Evolutionary conservation across 2,888 invertebrate species (phyloP), one percentile per base, ranked within the genome.

Genomic region (Homarus gammarus): DNA sequence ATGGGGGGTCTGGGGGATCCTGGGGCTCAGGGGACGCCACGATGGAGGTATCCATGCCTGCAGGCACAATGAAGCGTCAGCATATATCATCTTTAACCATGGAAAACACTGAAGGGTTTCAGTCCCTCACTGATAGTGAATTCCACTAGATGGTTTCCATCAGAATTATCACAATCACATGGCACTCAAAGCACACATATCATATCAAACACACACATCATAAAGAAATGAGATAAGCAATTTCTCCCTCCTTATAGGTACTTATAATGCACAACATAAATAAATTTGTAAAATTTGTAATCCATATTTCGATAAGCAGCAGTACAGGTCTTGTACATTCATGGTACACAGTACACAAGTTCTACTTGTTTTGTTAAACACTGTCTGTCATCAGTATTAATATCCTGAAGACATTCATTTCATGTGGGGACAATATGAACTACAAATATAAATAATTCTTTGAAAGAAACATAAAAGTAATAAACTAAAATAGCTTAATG

Each of bases 1-100:
- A n/a, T 31, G 72, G 68, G 56, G 64, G 51, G 73, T 49, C 38
- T 40, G 81, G 18, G 27, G 87, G 51, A 49, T 70, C 38, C 56
- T 73, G 61, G 38, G 36, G 18, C 49, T 73, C 87, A 61, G 73
- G 56, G 31, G 56, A 87, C 72, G 72, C 72, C 87, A 73, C 87
- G 44, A 31, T 73, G 81, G 27, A 56, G 36, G 61, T 70, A 56
- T 36, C 87, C 87, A 72, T 40, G 87, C 81, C 87, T 87, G 87
- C 81, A 87, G 87, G 87, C 87, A 87, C 79, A 81, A 87, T 87
- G n/a, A 81, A 87, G 33, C 61, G 75, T 87, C 72, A 87, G 87
- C 79, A 79, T 51, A n/a, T 73, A 61, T 81, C 33, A 79, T 31
- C 51, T 72, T 83, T 49, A 38, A 72, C 83, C 72, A 64, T 49